Conservation (phyloP, 2,888 invertebrate species). For the Neoaliturus tenellus region DNA sequence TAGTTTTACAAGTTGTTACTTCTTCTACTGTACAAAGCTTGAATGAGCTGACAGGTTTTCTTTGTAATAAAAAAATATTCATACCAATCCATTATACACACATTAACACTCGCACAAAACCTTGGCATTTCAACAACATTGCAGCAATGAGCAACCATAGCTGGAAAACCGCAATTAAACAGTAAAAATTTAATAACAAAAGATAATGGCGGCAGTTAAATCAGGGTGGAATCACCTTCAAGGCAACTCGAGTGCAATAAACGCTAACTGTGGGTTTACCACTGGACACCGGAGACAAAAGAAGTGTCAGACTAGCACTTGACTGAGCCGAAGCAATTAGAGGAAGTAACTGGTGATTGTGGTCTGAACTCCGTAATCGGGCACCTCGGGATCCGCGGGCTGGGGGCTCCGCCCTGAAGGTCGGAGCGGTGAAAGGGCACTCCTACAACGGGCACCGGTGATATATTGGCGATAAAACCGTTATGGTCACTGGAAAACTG, state of each 20-base stretch:
- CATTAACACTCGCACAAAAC: not conserved
- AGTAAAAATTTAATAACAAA: slow-evolving; percentile 4
- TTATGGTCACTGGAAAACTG: no score
- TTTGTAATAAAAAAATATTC: no score
- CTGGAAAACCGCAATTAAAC: not conserved
- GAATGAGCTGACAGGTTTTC: no score
- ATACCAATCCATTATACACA: no score
- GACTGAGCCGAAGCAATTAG: not conserved
- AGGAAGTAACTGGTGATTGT: not conserved
- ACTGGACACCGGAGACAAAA: not conserved
- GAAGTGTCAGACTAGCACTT: not conserved
- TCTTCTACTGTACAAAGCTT: no score
- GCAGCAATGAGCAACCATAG: not conserved
- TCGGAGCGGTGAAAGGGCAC: no score
- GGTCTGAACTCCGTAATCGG: not conserved
- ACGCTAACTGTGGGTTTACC: not conserved
- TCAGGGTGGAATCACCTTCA: not conserved
- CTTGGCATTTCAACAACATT: not conserved
- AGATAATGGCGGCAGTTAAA: not conserved
- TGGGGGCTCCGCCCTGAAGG: not conserved
- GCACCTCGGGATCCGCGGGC: not conserved
- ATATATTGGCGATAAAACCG: no score
- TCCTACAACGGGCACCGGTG: no score
- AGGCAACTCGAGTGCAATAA: not conserved
- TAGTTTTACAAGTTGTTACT: no score